A percentile compares a stretch with the other conserved stretches of the same genome.
Conservation (phyloP, 2,888 invertebrate species). For the Metalampra italica region DNA sequence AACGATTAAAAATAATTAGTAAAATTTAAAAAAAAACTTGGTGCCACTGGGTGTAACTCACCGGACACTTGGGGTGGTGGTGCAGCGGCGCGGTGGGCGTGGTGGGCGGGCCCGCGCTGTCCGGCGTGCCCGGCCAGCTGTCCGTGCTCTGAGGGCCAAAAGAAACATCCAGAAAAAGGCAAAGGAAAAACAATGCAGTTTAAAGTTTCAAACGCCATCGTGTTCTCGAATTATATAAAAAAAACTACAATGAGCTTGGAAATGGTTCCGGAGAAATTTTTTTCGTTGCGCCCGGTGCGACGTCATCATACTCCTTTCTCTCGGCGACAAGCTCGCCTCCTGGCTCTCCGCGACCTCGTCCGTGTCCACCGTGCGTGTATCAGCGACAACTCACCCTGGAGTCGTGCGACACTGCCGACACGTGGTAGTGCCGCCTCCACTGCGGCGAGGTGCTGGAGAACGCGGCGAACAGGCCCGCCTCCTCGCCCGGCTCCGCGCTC, state of each 20-base stretch:
- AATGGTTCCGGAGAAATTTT: too few relatives aligned
- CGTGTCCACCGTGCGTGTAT: too few relatives aligned
- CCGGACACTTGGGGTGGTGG: conserved; percentile 70
- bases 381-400: conserved; percentile 41
- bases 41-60: conserved; percentile 40
- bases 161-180: too few relatives aligned
- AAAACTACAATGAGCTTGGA: too few relatives aligned
- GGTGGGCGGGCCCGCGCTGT: conserved; percentile 69
- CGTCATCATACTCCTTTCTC: too few relatives aligned
- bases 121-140: conserved; percentile 75
- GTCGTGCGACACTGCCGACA: conserved; percentile 48
- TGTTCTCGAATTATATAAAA: too few relatives aligned
- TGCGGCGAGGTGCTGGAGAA: conserved; percentile 72
- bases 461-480: conserved; percentile 65
- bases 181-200: background rate
- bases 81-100: conserved; percentile 62
- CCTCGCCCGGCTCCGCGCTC: conserved; percentile 41
- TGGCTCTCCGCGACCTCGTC: too few relatives aligned
- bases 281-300: too few relatives aligned
- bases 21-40: too few relatives aligned
- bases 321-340: too few relatives aligned
- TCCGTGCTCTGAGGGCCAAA: conserved; percentile 67
- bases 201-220: background rate
- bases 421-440: conserved; percentile 62
- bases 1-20: too few relatives aligned